These are phyloP conservation scores for Urocitellus parryii DNA, from an alignment of 2,113 vertebrate genomes.

Conservation along the genomic window DNA sequence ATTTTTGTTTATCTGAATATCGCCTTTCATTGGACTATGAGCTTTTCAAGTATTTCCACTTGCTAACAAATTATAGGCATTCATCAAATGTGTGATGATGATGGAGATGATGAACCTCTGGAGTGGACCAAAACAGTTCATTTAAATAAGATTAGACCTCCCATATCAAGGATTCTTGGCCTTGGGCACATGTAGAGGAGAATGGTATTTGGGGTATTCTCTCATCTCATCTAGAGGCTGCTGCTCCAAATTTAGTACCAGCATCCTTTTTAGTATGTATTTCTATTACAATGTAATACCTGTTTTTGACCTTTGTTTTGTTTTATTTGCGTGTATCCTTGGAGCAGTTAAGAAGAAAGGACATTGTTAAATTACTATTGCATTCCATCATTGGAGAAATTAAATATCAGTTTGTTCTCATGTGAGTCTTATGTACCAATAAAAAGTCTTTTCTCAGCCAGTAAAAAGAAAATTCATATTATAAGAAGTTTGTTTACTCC, in stretches of 20 bases:
- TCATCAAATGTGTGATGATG: not conserved
- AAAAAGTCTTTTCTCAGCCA: slow-evolving; percentile 37
- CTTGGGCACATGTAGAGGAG: not conserved
- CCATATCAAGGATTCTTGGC: not conserved
- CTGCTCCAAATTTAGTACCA: not conserved
- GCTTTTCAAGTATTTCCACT: not conserved
- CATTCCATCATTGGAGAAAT: slow-evolving; percentile 44
- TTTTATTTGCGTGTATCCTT: slow-evolving; percentile 62
- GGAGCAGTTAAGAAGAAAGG: slow-evolving; percentile 53
- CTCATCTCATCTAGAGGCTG: not conserved
- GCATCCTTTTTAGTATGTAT: slow-evolving; percentile 39
- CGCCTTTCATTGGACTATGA: not conserved
- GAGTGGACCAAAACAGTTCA: not conserved
- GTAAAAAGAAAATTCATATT: slow-evolving; percentile 41
- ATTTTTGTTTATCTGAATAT: not conserved
- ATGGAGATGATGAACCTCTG: not conserved
- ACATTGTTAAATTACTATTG: slow-evolving; percentile 20
- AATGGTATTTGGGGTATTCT: not conserved
- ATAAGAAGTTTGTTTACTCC: slow-evolving; percentile 49
- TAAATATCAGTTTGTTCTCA: slow-evolving; percentile 13
- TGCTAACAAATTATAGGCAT: not conserved
- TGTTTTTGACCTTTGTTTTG: slow-evolving; percentile 38
- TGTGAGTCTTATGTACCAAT: not conserved
- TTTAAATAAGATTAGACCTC: not conserved
- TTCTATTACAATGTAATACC: slow-evolving; percentile 35